Evolutionary conservation across 2,113 vertebrate species (phyloP).

Genomic region (Potamarius usumacintae): DNA sequence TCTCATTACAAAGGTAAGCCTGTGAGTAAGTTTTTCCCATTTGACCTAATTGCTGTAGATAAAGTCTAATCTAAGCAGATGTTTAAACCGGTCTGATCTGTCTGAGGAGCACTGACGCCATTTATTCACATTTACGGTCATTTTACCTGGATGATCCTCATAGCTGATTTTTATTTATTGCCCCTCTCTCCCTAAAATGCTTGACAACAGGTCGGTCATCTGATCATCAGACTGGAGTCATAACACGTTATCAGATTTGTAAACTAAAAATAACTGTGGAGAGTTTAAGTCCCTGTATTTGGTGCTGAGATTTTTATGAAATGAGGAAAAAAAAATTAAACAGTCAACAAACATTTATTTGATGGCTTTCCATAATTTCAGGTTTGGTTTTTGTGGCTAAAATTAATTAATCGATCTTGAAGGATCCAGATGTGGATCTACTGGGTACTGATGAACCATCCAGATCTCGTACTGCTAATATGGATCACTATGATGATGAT

Average conservation of each 20-base stretch:
- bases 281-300: too few relatives aligned
- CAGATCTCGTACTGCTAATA: too few relatives aligned
- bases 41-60: background rate
- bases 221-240: background rate
- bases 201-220: background rate
- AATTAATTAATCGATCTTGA: background rate
- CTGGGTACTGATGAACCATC: too few relatives aligned
- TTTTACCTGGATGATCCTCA: background rate
- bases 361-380: too few relatives aligned
- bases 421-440: background rate
- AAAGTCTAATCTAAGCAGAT: background rate
- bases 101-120: background rate
- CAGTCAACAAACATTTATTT: too few relatives aligned
- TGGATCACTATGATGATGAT: too few relatives aligned
- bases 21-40: background rate
- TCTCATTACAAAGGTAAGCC: conserved; percentile 95
- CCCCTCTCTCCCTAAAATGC: background rate
- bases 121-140: background rate
- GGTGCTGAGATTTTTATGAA: too few relatives aligned
- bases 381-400: background rate
- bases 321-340: too few relatives aligned
- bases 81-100: background rate
- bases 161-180: background rate
- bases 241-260: background rate
- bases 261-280: background rate